Conservation (phyloP, 2,113 vertebrate genomes). For the Lophochroa leadbeateri region DNA sequence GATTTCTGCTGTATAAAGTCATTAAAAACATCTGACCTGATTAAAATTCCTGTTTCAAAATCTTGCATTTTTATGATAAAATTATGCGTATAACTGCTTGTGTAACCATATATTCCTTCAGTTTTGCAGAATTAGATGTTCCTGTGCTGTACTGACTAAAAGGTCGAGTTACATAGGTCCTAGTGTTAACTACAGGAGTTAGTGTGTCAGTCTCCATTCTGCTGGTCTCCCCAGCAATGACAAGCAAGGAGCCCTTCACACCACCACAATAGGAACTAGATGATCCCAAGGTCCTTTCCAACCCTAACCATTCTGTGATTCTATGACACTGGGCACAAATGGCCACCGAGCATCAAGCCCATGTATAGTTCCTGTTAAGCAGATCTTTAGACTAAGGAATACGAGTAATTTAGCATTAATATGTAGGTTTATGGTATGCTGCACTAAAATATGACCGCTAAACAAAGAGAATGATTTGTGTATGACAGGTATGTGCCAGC, state of each 20-base stretch:
- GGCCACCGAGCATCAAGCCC: not conserved
- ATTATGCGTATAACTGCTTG: not conserved
- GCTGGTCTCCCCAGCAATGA: not conserved
- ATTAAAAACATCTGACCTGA: conserved; percentile 41
- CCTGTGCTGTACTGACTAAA: not conserved
- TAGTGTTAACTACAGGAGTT: not conserved
- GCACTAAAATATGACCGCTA: conserved; percentile 56
- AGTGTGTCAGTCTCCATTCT: not conserved
- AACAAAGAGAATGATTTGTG: conserved; percentile 21
- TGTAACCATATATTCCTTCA: not conserved
- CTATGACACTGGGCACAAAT: not conserved
- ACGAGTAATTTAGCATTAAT: conserved; percentile 42
- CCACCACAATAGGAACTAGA: not conserved
- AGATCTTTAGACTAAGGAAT: conserved; percentile 28
- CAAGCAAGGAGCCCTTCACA: not conserved
- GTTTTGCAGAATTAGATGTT: conserved; percentile 39
- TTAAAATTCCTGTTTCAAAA: conserved; percentile 28
- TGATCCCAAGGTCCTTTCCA: not conserved
- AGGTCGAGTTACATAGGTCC: not conserved
- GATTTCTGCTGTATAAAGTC: conserved; percentile 50
- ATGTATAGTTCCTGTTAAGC: not conserved
- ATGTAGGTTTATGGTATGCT: conserved; percentile 42
- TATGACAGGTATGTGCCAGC: conserved; percentile 29
- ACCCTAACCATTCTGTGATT: not conserved
- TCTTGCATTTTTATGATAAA: conserved; percentile 19